These are phyloP conservation scores for Bombycilla garrulus DNA, from an alignment of 2,113 vertebrate genomes.

Conservation along the genomic window DNA sequence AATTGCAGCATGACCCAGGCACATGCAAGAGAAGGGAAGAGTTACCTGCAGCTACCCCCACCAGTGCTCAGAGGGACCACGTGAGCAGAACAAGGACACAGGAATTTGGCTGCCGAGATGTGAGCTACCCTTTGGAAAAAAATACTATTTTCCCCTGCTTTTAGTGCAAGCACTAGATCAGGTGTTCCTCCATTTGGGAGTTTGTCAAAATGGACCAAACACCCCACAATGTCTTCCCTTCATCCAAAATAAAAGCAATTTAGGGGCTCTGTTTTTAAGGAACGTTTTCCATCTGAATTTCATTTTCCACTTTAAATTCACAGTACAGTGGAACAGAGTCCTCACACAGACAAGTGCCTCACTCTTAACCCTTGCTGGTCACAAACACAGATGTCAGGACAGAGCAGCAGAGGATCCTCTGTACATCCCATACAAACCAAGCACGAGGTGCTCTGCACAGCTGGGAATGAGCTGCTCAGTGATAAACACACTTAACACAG, in stretches of 20 bases:
- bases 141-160: fast-evolving
- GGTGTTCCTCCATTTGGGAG: neutral
- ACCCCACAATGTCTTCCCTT: neutral
- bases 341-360: neutral
- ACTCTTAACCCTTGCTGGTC: neutral
- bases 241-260: neutral
- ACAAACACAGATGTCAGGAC: neutral
- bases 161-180: neutral
- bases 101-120: neutral
- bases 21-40: neutral
- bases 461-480: neutral
- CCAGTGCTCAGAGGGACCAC: neutral
- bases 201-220: neutral
- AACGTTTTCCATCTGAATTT: neutral
- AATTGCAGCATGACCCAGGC: neutral
- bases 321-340: neutral
- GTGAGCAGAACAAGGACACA: neutral
- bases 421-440: neutral
- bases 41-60: neutral
- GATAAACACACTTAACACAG: neutral
- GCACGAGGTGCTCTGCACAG: neutral
- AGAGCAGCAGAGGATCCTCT: neutral
- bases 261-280: neutral
- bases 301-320: neutral
- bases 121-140: neutral